Evolutionary conservation across 2,888 invertebrate species (phyloP).

Genomic region (Rhamnusium bicolor): DNA sequence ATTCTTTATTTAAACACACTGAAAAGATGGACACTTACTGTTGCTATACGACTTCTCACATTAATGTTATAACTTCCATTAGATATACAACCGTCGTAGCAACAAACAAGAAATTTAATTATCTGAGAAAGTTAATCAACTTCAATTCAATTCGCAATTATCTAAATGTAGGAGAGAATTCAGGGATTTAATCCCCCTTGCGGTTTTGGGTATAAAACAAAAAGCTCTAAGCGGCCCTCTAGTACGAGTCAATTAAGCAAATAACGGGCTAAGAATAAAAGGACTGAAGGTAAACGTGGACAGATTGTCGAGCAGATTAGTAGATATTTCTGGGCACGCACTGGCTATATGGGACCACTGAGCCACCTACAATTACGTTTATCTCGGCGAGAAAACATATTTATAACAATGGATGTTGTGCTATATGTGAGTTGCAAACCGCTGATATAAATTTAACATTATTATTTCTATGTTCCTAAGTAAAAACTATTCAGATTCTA

Average conservation of each 20-base stretch:
- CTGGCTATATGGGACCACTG: neutral
- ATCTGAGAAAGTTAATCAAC: slow-evolving; percentile 38
- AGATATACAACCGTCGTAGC: neutral
- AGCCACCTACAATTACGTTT: neutral
- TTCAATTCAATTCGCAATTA: slow-evolving; percentile 53
- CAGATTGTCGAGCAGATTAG: slow-evolving; percentile 17
- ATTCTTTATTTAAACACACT: neutral
- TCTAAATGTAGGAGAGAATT: slow-evolving; percentile 49
- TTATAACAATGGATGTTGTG: neutral
- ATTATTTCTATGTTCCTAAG: too few species aligned
- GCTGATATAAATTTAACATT: neutral
- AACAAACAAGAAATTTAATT: slow-evolving; percentile 51
- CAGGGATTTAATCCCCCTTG: slow-evolving; percentile 41
- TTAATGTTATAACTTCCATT: neutral
- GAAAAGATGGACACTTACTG: neutral
- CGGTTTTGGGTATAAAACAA: slow-evolving; percentile 50
- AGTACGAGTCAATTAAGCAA: slow-evolving; percentile 53
- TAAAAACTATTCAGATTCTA: too few species aligned
- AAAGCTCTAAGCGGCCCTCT: slow-evolving; percentile 51
- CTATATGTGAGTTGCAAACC: slow-evolving; percentile 29
- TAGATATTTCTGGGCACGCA: slow-evolving; percentile 14
- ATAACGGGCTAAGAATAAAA: slow-evolving; percentile 50
- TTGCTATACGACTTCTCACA: neutral
- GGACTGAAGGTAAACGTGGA: slow-evolving; percentile 26
- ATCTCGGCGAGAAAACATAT: neutral